Percentiles rank a stretch among this genome's conserved stretches.
Evolutionary conservation across 2,113 vertebrate genomes (phyloP).

Genomic region (Mus musculus): GRCm39 chr13:64135501-64136000

Average conservation of each 20-base stretch:
- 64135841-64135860: neutral
- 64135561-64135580: neutral
- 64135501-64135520: neutral
- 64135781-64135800: neutral
- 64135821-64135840: fast-evolving
- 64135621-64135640: neutral
- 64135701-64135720: neutral
- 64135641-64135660: neutral
- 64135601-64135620: too few relatives aligned
- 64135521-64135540: neutral
- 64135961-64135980: neutral
- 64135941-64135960: neutral
- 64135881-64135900: neutral
- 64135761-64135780: neutral
- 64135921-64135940: neutral
- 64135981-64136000: neutral
- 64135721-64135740: neutral
- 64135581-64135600: neutral
- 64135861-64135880: neutral
- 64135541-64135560: too few relatives aligned
- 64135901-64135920: neutral
- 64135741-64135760: too few relatives aligned
- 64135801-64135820: neutral
- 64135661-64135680: too few relatives aligned
- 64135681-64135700: neutral